Base-by-base conservation (phyloP, 2,113 vertebrate species). In the Thermophis baileyi region DNA sequence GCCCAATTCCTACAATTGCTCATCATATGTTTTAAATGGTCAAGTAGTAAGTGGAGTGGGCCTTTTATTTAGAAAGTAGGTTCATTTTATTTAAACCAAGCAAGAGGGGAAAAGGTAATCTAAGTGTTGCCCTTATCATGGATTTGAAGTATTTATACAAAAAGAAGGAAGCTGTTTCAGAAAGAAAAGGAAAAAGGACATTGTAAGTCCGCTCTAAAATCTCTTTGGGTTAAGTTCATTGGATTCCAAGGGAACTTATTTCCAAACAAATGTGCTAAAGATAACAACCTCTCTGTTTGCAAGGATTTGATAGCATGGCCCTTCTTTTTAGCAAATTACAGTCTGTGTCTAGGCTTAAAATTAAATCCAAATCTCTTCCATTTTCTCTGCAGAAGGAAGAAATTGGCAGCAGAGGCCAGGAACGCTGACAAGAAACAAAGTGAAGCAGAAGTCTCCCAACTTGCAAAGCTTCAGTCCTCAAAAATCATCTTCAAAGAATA, bases 311-410 rank as follows among this genome's bases (percentile, higher is more conserved):
- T 90, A 85, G 95, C 95, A 97, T 97, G 94, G 95, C 95, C 96
- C 91, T 97, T 96, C 95, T 96, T 97, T 97, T 97, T 97, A 97
- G 96, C 96, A 97, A 97, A 98, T 98, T 98, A 97, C 98, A 97
- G 96, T 97, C 97, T 87, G 97, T 97, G 97, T 98, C 97, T 97
- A 97, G 96, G 94, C 95, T 97, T 96, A 96, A 97, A 97, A 97
- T 98, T 96, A 98, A 97, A 97, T 97, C 95, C 97, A 98, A 97
- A 97, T 95, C 95, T 91, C 95, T 94, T 97, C 95, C 96, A 92
- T 97, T 98, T 96, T 96, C 94, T 95, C 96, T 96, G 93, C 94
- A 97, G 96, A 97, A 97, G 96, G 96, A 97, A 97, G 95, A 97
- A 98, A 98, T 98, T 98, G 97, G 96, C 97, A 97, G 96, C 97